These are phyloP conservation scores for Nasua narica DNA, from an alignment of 2,797 vertebrate species.

Conservation along the genomic window DNA sequence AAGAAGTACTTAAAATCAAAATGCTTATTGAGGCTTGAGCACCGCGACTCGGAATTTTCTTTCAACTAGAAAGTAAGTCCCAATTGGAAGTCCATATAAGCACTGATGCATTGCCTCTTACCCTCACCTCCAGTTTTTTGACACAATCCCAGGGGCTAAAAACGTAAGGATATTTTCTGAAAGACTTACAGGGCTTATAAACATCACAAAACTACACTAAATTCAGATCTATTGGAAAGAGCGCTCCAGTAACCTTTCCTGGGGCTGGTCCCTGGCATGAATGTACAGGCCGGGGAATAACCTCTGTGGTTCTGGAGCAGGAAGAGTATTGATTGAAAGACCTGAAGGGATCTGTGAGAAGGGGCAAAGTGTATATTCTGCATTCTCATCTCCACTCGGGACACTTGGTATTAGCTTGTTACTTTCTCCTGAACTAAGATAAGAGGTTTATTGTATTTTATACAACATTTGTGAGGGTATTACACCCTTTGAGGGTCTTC, in stretches of 20 bases:
- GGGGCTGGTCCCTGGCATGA: neutral
- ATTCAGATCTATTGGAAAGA: neutral
- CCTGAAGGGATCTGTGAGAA: neutral
- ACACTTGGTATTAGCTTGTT: neutral
- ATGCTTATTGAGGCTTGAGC: conserved; percentile 2
- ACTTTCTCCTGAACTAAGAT: conserved; percentile 27
- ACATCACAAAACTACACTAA: neutral
- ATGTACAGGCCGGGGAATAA: neutral
- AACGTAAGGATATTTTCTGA: conserved; percentile 22
- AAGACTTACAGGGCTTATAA: neutral
- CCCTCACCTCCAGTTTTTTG: neutral
- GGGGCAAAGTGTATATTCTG: neutral
- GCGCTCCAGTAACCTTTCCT: neutral
- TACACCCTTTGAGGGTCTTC: neutral
- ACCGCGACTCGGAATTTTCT: conserved; percentile 30
- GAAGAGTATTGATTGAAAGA: neutral
- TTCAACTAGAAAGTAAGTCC: conserved; percentile 38
- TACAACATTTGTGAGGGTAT: neutral
- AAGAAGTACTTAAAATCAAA: conserved; percentile 26
- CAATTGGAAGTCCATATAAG: neutral
- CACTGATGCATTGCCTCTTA: neutral
- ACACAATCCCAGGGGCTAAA: neutral
- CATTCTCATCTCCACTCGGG: neutral
- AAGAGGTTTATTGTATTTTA: neutral
- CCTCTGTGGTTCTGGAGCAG: neutral